Conservation (phyloP, 2,888 invertebrate species). For the Incurvaria masculella region DNA sequence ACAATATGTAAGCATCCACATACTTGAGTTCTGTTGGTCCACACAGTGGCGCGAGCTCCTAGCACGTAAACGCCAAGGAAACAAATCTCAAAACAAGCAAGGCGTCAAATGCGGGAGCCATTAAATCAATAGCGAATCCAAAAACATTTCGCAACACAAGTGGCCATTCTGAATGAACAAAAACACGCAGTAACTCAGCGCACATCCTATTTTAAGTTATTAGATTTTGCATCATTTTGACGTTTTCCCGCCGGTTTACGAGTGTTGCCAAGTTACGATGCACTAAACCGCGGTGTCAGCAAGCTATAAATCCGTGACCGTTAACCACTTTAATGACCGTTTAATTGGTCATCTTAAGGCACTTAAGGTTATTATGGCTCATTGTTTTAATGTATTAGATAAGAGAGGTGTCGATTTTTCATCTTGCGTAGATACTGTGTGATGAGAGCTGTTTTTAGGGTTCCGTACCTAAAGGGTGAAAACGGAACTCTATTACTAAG, state of each 20-base stretch:
- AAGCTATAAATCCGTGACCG: constrained; percentile 29
- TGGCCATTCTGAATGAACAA: background rate
- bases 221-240: background rate
- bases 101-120: background rate
- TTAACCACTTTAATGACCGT: constrained; percentile 29
- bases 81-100: background rate
- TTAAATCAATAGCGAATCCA: background rate
- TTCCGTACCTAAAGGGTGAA: too few relatives aligned
- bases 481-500: too few relatives aligned
- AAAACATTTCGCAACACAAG: background rate
- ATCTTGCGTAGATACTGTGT: background rate
- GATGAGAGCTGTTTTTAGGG: background rate
- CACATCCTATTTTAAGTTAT: background rate
- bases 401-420: background rate
- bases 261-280: constrained; percentile 36
- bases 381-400: background rate
- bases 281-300: constrained; percentile 33
- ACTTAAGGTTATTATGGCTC: background rate
- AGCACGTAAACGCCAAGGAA: background rate
- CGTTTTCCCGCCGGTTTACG: constrained; percentile 24
- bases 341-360: constrained; percentile 27
- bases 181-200: background rate
- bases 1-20: too few relatives aligned
- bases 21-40: too few relatives aligned
- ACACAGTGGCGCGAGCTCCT: too few relatives aligned